These are phyloP conservation scores for Azemiops feae DNA, from an alignment of 2,113 vertebrate genomes.

Conservation along the genomic window DNA sequence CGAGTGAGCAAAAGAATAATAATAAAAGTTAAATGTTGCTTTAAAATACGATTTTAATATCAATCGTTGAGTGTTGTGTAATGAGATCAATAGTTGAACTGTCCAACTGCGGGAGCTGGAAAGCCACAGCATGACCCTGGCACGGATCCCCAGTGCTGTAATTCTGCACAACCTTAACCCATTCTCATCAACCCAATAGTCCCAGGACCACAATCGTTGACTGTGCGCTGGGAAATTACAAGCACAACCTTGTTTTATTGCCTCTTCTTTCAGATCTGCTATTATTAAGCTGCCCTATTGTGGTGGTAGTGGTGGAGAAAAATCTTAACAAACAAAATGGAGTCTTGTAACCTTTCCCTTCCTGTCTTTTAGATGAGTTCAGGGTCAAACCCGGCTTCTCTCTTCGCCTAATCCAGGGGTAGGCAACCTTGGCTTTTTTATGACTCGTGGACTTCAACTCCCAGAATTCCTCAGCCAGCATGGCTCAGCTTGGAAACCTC, in stretches of 20 bases:
- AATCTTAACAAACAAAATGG: background rate
- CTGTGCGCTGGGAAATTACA: background rate
- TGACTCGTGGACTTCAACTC: no score
- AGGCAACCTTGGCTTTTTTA: no score
- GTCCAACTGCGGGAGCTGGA: background rate
- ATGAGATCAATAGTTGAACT: constrained; percentile 37
- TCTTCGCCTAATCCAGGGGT: background rate
- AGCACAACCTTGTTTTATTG: background rate
- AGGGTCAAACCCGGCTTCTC: background rate
- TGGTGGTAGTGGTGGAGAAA: background rate
- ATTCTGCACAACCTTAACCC: background rate
- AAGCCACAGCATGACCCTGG: background rate
- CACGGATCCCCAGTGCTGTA: background rate
- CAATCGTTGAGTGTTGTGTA: background rate
- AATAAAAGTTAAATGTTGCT: constrained; percentile 1
- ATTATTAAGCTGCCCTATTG: background rate
- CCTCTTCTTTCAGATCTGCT: background rate
- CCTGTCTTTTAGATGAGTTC: background rate
- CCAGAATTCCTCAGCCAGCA: no score
- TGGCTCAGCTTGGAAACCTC: no score
- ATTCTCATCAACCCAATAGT: background rate
- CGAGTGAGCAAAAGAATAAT: background rate
- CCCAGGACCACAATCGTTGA: background rate
- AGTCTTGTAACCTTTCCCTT: background rate
- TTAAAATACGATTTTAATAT: background rate